Evolutionary conservation across 2,797 vertebrate species (phyloP).

Genomic region (Channallabes apus): DNA sequence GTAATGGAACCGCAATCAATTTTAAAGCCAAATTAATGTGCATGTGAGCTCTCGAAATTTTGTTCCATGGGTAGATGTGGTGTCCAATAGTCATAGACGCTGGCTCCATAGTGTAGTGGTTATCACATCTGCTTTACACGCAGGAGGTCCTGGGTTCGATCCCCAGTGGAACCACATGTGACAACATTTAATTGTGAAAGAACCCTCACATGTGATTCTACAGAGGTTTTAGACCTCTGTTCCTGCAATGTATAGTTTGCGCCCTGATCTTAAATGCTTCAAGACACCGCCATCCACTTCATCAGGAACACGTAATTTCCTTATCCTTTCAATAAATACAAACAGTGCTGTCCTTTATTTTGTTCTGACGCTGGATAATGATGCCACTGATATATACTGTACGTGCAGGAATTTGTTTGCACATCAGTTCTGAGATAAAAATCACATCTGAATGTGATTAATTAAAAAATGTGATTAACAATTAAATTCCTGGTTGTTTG

Average conservation of each 20-base stretch:
- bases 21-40: background rate
- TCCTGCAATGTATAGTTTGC: background rate
- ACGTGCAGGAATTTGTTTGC: background rate
- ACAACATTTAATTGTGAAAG: background rate
- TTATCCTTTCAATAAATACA: background rate
- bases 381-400: background rate
- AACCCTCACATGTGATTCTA: background rate
- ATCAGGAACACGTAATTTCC: background rate
- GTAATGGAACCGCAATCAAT: background rate
- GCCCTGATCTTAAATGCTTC: background rate
- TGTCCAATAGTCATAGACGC: background rate
- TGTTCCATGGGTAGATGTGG: background rate
- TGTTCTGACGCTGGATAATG: background rate
- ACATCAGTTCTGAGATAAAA: background rate
- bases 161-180: conserved; percentile 68
- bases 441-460: no score
- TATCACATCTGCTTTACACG: conserved; percentile 85
- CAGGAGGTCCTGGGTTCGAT: conserved; percentile 83
- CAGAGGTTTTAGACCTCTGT: background rate
- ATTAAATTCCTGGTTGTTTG: background rate
- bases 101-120: conserved; percentile 84
- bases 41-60: background rate
- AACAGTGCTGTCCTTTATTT: background rate
- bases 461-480: no score
- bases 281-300: background rate